phyloP scores from a whole-genome alignment of 2,797 vertebrate genomes.

The Vireo griseus region DNA sequence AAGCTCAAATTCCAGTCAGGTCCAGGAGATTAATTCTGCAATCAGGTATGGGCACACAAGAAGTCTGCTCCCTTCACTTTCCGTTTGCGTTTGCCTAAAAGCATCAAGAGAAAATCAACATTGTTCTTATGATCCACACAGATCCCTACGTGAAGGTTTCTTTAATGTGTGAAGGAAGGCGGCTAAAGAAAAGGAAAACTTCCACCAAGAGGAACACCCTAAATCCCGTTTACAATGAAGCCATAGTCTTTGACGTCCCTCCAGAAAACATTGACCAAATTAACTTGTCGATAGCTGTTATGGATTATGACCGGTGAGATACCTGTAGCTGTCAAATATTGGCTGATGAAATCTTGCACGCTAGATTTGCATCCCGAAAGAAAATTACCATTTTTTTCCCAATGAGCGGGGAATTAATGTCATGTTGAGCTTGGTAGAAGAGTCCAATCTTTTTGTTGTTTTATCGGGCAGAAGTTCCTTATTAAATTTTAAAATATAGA shows the following conservation, averaged over 20 bases:
- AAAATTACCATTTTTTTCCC: neutral
- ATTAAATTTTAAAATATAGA: neutral
- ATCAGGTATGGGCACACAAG: neutral
- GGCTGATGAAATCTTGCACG: neutral
- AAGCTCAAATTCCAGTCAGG: neutral
- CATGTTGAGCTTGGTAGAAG: neutral
- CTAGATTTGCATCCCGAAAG: neutral
- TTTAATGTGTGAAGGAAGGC: constrained; percentile 94
- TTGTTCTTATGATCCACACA: constrained; percentile 67
- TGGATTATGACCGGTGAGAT: constrained; percentile 98
- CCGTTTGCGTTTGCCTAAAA: neutral
- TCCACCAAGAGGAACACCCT: constrained; percentile 97
- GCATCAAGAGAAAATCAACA: neutral
- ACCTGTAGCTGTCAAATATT: constrained; percentile 31
- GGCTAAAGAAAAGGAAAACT: constrained; percentile 97
- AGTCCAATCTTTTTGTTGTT: neutral
- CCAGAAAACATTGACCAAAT: constrained; percentile 98
- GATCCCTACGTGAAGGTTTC: constrained; percentile 99
- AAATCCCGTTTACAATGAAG: constrained; percentile 98
- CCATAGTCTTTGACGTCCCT: constrained; percentile 98
- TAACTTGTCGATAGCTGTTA: constrained; percentile 94
- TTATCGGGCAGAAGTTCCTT: neutral
- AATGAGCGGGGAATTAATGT: neutral
- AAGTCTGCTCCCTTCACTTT: neutral
- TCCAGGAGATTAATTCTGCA: neutral